Base-by-base conservation (phyloP, 2,888 invertebrate genomes). In the Drosophila percnosoma region DNA sequence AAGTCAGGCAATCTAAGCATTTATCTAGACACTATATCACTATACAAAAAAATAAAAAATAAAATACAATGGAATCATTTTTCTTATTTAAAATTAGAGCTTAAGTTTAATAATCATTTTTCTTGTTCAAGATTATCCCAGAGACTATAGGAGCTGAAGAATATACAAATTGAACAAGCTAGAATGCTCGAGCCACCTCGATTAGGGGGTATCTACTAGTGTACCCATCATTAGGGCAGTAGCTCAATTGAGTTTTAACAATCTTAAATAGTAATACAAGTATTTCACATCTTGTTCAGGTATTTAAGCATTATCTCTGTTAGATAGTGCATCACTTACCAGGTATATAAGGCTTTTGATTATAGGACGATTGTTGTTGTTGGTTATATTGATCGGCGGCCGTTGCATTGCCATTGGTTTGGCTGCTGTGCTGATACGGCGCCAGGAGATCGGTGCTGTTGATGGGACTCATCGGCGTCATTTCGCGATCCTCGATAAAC, bases 401-500 rank as follows among this genome's bases (percentile, higher is more conserved):
- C 81, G 76, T 80, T 71, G 84, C 85, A 80, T 87, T 89, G 82
- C 87, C 91, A 84, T 88, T 91, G 73, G 82, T 87, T 75, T 92
- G 91, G 70, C 78, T 78, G 66, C 64, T 76, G 57, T 86, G 87
- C 74, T 88, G 86, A 80, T 82, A 82, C 68, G 80, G 77, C 77
- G 80, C 78, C 82, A 83, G 86, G 48, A 87, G 69, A 82, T 92
- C 93, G 77, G 92, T 92, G 90, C 92, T 93, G 80, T 91, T 91
- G 67, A 92, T 91, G 85, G 93, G 92, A 89, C 94, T 93, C 91
- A 94, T 94, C 79, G 94, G 93, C 80, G 93, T 93, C 91, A 93
- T 91, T 89, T 94, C 94, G 79, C 94, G 92, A 91, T 94, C 94
- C 84, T 94, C 94, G 77, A 94, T 92, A 77, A 94, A 94, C 90